Evolutionary conservation across 92 coral and sea anemone species (phyloP).

Genomic region (Zoanthus gigantus): DNA sequence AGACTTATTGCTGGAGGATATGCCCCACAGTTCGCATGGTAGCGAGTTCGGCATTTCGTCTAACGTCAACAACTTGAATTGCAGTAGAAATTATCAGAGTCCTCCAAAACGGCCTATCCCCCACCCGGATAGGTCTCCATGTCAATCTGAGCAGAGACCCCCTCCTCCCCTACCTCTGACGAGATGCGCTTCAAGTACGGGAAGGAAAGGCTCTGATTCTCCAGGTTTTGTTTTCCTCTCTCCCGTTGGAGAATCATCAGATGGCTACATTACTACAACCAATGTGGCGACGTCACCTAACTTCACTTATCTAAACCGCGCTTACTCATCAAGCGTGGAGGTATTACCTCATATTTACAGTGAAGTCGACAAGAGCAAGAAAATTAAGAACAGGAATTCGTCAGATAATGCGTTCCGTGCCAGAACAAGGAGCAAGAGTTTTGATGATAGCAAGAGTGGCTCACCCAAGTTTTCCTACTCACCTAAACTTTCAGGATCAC

Average conservation of each 20-base stretch:
- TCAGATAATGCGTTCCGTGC: slow-evolving; percentile 57
- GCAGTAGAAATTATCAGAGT: slow-evolving; percentile 55
- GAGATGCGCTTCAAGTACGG: slow-evolving; percentile 22
- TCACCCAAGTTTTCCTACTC: slow-evolving; percentile 56
- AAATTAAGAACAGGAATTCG: slow-evolving; percentile 60
- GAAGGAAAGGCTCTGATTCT: slow-evolving; percentile 29
- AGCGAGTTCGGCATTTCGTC: slow-evolving; percentile 19
- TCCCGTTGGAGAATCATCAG: slow-evolving; percentile 1
- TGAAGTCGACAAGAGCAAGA: slow-evolving; percentile 80
- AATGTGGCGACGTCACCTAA: slow-evolving; percentile 76
- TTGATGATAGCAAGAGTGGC: slow-evolving; percentile 55
- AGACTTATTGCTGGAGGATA: slow-evolving; percentile 29
- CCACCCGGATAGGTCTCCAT: slow-evolving; percentile 39
- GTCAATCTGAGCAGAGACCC: slow-evolving; percentile 9
- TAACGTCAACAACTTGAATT: slow-evolving; percentile 47
- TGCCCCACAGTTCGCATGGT: slow-evolving; percentile 35
- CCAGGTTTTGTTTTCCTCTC: slow-evolving; percentile 24
- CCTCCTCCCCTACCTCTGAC: slow-evolving; percentile 39
- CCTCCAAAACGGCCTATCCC: slow-evolving; percentile 42
- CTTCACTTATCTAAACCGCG: slow-evolving; percentile 78
- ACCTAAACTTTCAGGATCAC: slow-evolving; percentile 41
- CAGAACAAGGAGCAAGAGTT: slow-evolving; percentile 69
- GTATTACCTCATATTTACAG: slow-evolving; percentile 83
- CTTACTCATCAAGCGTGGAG: slow-evolving; percentile 83
- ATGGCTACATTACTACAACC: slow-evolving; percentile 12